Evolutionary conservation across 2,888 invertebrate genomes (phyloP).

Genomic region (Drosophila eohydei): DNA sequence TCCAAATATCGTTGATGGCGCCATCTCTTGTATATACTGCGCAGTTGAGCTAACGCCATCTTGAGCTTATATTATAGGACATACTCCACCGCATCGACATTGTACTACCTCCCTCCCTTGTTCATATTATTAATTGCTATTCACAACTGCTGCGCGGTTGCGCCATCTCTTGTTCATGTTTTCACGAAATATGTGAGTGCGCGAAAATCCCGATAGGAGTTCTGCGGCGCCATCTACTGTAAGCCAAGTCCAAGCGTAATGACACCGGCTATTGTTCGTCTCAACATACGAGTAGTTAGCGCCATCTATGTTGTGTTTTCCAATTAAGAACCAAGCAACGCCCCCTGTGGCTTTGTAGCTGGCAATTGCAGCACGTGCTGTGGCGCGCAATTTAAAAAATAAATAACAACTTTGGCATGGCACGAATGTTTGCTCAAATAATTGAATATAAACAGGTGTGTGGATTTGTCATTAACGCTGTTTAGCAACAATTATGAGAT

Average conservation of each 20-base stretch:
- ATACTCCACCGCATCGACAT: too few relatives aligned
- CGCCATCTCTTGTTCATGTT: too few relatives aligned
- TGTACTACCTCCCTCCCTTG: too few relatives aligned
- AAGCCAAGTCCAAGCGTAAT: background rate
- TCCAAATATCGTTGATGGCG: too few relatives aligned
- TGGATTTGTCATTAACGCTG: conserved; percentile 38
- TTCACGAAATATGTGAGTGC: too few relatives aligned
- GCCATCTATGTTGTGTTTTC: conserved; percentile 12
- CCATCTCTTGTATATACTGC: too few relatives aligned
- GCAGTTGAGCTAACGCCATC: background rate
- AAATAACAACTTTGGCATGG: background rate
- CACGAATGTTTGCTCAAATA: conserved; percentile 16
- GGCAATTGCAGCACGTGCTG: background rate
- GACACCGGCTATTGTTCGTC: background rate
- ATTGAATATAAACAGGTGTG: conserved; percentile 20
- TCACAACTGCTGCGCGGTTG: background rate
- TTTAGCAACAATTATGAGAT: conserved; percentile 48
- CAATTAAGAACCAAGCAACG: background rate
- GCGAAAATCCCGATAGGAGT: too few relatives aligned
- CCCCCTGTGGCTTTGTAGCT: conserved; percentile 2
- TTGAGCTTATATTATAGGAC: background rate
- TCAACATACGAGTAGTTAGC: background rate
- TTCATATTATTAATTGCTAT: too few relatives aligned
- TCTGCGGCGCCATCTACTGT: too few relatives aligned
- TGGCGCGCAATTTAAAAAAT: conserved; percentile 31